Conservation (phyloP, 1,140 invertebrate species). For the Calephelis nemesis region DNA sequence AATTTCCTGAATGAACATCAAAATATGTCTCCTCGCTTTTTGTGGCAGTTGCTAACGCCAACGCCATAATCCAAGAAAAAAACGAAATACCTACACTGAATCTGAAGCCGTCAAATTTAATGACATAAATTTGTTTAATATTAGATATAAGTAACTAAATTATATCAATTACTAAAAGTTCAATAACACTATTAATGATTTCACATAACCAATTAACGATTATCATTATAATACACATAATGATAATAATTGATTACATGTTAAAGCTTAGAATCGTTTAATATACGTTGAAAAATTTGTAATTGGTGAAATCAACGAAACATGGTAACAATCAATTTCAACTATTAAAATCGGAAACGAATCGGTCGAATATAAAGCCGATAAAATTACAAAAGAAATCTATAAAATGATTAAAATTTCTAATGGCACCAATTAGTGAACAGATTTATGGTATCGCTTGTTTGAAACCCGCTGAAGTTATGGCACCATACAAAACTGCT, state of each 20-base stretch:
- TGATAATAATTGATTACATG: constrained; percentile 33
- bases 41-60: too few relatives aligned
- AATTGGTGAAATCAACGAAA: constrained; percentile 67
- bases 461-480: constrained; percentile 36
- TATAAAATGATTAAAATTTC: constrained; percentile 74
- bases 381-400: constrained; percentile 76
- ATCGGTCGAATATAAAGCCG: constrained; percentile 63
- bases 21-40: too few relatives aligned
- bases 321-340: constrained; percentile 70
- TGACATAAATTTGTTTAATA: too few relatives aligned
- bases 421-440: constrained; percentile 69
- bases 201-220: constrained; percentile 1
- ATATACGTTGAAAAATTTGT: constrained; percentile 53
- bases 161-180: constrained; percentile 1
- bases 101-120: too few relatives aligned
- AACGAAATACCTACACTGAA: too few relatives aligned
- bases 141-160: too few relatives aligned
- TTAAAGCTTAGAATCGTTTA: constrained; percentile 41
- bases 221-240: constrained; percentile 9
- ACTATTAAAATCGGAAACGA: constrained; percentile 65
- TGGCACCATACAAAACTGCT: background rate
- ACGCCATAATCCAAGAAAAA: too few relatives aligned
- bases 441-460: constrained; percentile 69
- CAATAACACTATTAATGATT: constrained; percentile 8
- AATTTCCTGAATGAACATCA: too few relatives aligned